These are phyloP conservation scores for Astyanax mexicanus DNA, from an alignment of 2,797 vertebrate genomes.

Conservation along the genomic window DNA sequence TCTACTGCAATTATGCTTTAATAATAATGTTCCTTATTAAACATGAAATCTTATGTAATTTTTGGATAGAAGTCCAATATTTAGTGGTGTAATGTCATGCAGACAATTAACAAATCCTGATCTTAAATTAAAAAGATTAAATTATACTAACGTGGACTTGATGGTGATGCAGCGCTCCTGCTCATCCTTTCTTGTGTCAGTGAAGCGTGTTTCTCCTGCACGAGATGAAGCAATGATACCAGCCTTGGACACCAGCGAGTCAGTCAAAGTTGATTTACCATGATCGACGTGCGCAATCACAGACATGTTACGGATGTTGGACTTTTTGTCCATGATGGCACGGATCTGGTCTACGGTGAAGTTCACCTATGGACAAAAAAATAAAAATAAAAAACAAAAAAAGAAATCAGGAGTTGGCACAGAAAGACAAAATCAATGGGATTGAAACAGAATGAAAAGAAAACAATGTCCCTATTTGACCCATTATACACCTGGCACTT, in stretches of 20 bases:
- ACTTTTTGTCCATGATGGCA: conserved; percentile 97
- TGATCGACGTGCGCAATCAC: conserved; percentile 97
- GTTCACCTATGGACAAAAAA: conserved; percentile 84
- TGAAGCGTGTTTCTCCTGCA: conserved; percentile 94
- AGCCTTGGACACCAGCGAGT: conserved; percentile 94
- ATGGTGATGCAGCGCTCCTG: conserved; percentile 98
- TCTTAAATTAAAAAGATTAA: too few relatives aligned
- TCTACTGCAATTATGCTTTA: too few relatives aligned
- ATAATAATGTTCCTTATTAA: too few relatives aligned
- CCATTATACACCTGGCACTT: neutral
- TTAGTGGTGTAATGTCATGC: too few relatives aligned
- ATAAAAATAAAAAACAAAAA: neutral
- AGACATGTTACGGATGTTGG: conserved; percentile 97
- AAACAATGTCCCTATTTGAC: neutral
- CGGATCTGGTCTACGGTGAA: conserved; percentile 96
- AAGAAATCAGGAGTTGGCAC: too few relatives aligned
- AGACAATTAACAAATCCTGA: too few relatives aligned
- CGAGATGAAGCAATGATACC: conserved; percentile 92
- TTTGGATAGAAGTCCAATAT: too few relatives aligned
- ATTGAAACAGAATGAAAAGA: too few relatives aligned
- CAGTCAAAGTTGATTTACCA: conserved; percentile 93
- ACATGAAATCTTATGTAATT: too few relatives aligned
- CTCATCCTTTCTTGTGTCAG: conserved; percentile 94
- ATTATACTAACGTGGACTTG: conserved; percentile 95
- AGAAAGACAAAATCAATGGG: too few relatives aligned